phyloP scores from a whole-genome alignment of 2,113 vertebrate genomes.

The Caretta caretta region DNA sequence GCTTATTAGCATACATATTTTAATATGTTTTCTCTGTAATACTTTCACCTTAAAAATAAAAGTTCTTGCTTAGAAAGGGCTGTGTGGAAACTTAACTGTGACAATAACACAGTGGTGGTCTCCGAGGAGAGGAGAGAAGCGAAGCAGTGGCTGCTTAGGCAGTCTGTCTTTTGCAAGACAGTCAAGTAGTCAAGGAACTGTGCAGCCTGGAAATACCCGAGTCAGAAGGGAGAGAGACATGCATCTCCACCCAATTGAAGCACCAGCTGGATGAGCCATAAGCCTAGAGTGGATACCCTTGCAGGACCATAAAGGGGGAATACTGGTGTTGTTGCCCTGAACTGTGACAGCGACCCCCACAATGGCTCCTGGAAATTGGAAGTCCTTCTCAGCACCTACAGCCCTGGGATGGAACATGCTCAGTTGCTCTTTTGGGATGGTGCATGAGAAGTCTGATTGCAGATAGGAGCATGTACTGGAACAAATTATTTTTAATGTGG shows the following conservation, averaged over 20 bases:
- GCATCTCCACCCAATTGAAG: neutral
- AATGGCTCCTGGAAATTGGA: neutral
- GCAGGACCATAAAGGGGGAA: neutral
- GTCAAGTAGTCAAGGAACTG: neutral
- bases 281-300: neutral
- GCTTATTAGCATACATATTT: neutral
- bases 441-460: conserved; percentile 54
- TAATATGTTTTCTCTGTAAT: neutral
- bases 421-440: neutral
- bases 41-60: neutral
- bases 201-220: neutral
- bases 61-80: neutral
- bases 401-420: neutral
- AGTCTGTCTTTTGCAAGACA: neutral
- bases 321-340: neutral
- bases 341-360: neutral
- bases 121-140: neutral
- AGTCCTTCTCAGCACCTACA: neutral
- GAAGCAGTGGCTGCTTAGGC: neutral
- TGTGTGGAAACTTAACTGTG: neutral
- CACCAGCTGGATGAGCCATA: neutral
- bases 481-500: neutral
- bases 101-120: neutral
- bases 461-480: conserved; percentile 41
- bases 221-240: neutral